phyloP scores from a whole-genome alignment of 2,797 vertebrate species.

The Myripristis murdjan region DNA sequence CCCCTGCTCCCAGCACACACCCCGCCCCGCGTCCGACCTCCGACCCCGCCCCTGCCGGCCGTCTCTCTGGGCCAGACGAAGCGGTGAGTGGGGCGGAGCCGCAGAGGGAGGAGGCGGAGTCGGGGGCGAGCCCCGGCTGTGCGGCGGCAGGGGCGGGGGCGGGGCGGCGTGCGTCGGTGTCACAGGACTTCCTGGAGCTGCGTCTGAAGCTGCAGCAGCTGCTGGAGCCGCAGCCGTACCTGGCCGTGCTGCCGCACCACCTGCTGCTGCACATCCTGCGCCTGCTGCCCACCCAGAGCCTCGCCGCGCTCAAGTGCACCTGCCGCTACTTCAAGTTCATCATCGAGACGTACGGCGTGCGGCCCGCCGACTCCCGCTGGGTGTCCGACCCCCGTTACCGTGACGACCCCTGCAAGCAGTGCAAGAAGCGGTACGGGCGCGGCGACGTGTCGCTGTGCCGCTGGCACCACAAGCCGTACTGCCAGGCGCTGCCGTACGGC shows the following conservation, averaged over 20 bases:
- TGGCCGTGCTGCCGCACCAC: constrained; percentile 93
- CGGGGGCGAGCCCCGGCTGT: constrained; percentile 75
- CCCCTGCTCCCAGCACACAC: not conserved
- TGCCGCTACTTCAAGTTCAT: constrained; percentile 94
- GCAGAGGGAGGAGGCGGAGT: constrained; percentile 15
- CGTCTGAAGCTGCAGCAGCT: constrained; percentile 95
- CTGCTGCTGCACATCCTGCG: constrained; percentile 92
- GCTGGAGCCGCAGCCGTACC: constrained; percentile 93
- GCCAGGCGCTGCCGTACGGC: constrained; percentile 94
- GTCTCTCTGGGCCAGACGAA: too few relatives aligned
- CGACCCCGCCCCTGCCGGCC: not conserved
- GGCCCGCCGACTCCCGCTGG: constrained; percentile 95
- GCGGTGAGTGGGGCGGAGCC: constrained; percentile 3
- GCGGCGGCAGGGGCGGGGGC: too few relatives aligned
- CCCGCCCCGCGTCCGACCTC: not conserved
- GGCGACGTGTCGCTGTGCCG: constrained; percentile 96
- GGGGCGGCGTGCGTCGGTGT: constrained; percentile 86
- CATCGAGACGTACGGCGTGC: constrained; percentile 93
- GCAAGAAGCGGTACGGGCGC: constrained; percentile 91
- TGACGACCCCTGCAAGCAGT: constrained; percentile 98
- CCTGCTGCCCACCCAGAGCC: constrained; percentile 91
- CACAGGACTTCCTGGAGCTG: constrained; percentile 92
- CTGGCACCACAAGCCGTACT: constrained; percentile 98
- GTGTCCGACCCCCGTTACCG: constrained; percentile 95
- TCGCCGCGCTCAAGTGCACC: constrained; percentile 95